Base-by-base conservation (phyloP, 1,140 invertebrate species). In the Pachypeltis micranthus region DNA sequence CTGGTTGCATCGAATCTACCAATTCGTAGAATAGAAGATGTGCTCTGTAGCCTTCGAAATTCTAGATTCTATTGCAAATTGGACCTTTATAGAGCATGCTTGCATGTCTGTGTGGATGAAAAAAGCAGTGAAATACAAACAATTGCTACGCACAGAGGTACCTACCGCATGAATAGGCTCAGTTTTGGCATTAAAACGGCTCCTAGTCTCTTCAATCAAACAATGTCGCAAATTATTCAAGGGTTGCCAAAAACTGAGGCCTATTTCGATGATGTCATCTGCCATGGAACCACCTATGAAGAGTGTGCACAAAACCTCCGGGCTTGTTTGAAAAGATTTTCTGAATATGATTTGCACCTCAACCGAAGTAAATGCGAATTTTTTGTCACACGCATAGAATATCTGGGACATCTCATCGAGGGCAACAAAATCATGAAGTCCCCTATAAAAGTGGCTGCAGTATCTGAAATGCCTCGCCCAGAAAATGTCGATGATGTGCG, bases 71-170 rank as follows among this genome's bases (percentile, higher is more conserved):
- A 24, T 27, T 58, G 56, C 56, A 58, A 19, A 4, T 26, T 58
- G 19, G 56, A 58, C 25, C 21, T 58, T 23, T 24, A 16, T 27
- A 58, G 27, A 24, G 56, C 56, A 14, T 58, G 27, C 77, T 39
- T 78, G 68, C 80, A 83, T 4, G 74, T 73, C 7, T 72, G 71
- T 61, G 71, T 69, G 1, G 68, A 71, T 70, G 67, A 79, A 79
- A 62, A 78, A 75, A 28, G 21, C 16, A 63, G n/a, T 25, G 2
- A 61, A 71, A 73, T 68, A 68, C 74, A 61, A 70, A 66, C 67
- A 31, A 70, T 67, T 56, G 64, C 67, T 21, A 72, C 67, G 10
- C 69, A 69, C 62, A 60, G 67, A 64, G 72, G 72, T 31, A 69
- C 69, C 14, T 77, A 71, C 57, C 12, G 59, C 60, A 72, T 74